Evolutionary conservation across 2,113 vertebrate species (phyloP).

Genomic region (Microcebus tavaratra): DNA sequence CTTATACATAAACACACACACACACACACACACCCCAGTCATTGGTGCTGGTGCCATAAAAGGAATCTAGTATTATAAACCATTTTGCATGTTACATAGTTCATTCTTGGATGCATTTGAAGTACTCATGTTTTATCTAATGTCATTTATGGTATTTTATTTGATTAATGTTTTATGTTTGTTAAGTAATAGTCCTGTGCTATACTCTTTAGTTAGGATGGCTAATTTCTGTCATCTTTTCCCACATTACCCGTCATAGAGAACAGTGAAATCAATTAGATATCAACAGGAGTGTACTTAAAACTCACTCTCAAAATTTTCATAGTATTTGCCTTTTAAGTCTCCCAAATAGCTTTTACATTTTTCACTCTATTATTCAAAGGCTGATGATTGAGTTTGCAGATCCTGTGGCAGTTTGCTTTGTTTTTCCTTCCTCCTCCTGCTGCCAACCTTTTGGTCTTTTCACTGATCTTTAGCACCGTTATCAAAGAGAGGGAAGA

Average conservation of each 20-base stretch:
- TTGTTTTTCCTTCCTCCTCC: background rate
- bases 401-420: background rate
- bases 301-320: background rate
- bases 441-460: slow-evolving; percentile 39
- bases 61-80: background rate
- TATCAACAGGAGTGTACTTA: background rate
- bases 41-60: background rate
- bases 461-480: background rate
- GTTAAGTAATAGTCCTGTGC: background rate
- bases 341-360: background rate
- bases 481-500: slow-evolving; percentile 37
- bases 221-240: background rate
- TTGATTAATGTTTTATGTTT: background rate
- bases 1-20: background rate
- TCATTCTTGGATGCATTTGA: background rate
- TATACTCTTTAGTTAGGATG: background rate
- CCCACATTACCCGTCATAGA: background rate
- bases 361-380: background rate
- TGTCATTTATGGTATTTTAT: background rate
- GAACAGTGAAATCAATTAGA: background rate
- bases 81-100: background rate
- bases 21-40: background rate
- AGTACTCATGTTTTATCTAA: background rate
- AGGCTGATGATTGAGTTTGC: background rate
- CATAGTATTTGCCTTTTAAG: background rate